Conservation (phyloP, 2,797 vertebrate species). For the Lithobates sylvaticus region DNA sequence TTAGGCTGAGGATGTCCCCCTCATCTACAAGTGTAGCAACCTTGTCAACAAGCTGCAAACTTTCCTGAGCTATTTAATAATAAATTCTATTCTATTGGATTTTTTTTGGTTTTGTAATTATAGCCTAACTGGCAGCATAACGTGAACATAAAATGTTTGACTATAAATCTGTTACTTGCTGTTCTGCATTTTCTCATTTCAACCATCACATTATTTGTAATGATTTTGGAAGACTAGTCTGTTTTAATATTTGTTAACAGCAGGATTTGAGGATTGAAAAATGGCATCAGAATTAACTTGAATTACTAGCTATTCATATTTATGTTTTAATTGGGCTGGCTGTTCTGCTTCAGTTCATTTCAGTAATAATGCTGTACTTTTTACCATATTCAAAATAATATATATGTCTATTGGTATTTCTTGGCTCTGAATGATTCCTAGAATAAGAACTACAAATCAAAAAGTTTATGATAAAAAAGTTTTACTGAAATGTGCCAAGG, state of each 20-base stretch:
- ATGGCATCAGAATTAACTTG: background rate
- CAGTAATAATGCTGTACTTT: background rate
- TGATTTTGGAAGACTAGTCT: background rate
- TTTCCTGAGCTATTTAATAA: too few species aligned
- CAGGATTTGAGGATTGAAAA: background rate
- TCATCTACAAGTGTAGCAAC: too few species aligned
- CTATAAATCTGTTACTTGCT: too few species aligned
- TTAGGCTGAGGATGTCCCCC: too few species aligned
- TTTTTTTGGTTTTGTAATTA: too few species aligned
- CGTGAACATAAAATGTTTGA: too few species aligned
- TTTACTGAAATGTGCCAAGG: background rate
- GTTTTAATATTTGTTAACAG: background rate
- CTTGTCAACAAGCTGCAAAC: too few species aligned
- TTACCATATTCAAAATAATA: background rate
- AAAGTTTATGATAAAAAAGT: background rate
- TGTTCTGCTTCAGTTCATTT: slow-evolving; percentile 35
- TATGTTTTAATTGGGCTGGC: slow-evolving; percentile 23
- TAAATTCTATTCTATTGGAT: too few species aligned
- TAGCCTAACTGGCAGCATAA: too few species aligned
- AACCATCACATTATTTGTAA: slow-evolving; percentile 1
- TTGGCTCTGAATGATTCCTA: background rate
- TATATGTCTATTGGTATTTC: background rate
- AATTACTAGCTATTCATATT: slow-evolving; percentile 21
- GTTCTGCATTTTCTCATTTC: background rate
- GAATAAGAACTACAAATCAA: background rate